phyloP scores from a whole-genome alignment of 2,113 vertebrate species.

The Hyaena hyaena region DNA sequence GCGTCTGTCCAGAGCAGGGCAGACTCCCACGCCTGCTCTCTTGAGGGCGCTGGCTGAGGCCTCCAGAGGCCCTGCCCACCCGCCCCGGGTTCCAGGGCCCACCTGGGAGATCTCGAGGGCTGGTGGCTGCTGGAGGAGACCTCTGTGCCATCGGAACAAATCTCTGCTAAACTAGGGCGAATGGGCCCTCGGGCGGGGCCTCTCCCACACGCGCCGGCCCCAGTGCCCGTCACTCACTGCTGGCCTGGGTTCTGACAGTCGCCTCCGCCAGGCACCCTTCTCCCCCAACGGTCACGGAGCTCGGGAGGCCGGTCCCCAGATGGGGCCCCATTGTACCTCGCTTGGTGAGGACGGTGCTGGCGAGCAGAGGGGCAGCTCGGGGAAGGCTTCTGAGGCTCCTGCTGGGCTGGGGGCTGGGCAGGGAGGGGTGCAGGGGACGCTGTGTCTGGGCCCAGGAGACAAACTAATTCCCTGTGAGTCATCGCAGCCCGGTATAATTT shows the following conservation, averaged over 20 bases:
- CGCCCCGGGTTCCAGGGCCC: fast-evolving
- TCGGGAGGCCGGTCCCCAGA: not conserved
- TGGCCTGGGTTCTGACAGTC: no score
- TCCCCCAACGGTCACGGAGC: fast-evolving
- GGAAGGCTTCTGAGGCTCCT: not conserved
- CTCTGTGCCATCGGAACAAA: not conserved
- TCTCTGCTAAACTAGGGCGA: not conserved
- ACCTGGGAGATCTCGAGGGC: not conserved
- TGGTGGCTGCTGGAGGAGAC: not conserved
- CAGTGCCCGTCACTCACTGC: fast-evolving
- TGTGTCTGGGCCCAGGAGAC: not conserved
- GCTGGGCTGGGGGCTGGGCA: no score
- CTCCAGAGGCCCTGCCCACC: not conserved
- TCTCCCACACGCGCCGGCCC: not conserved
- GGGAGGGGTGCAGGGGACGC: fast-evolving
- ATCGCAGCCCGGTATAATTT: not conserved
- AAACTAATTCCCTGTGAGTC: not conserved
- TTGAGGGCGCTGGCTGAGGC: fast-evolving
- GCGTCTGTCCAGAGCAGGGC: not conserved
- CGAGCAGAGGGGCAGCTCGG: fast-evolving
- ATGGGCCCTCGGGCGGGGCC: not conserved
- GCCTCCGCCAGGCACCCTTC: fast-evolving
- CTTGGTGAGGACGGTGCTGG: no score
- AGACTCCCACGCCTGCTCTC: not conserved
- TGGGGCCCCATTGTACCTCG: not conserved